These are phyloP conservation scores for Sapayoa aenigma DNA, from an alignment of 2,113 vertebrate species.

Conservation along the genomic window DNA sequence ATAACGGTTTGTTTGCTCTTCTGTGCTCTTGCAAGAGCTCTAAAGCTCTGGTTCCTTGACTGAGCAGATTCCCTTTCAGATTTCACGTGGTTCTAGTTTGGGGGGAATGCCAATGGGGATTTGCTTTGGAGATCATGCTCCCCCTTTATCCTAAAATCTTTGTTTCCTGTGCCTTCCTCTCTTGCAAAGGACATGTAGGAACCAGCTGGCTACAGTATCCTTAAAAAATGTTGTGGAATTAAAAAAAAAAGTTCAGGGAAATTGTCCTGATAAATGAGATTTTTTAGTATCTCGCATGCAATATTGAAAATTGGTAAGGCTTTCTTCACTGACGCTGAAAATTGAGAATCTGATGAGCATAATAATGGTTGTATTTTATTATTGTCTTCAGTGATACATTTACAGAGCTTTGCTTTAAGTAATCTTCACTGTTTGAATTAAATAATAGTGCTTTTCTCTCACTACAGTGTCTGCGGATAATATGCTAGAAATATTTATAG, in stretches of 20 bases:
- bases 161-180: neutral
- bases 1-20: conserved; percentile 19
- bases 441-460: neutral
- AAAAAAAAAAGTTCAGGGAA: neutral
- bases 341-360: neutral
- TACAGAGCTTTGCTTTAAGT: neutral
- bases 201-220: neutral
- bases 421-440: neutral
- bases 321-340: neutral
- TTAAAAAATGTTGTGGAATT: neutral
- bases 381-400: neutral
- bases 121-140: neutral
- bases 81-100: neutral
- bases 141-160: conserved; percentile 25
- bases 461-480: neutral
- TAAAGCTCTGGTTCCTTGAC: neutral
- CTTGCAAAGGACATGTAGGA: neutral
- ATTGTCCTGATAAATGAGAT: neutral
- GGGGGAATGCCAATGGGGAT: neutral
- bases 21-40: neutral
- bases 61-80: neutral
- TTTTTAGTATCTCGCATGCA: neutral
- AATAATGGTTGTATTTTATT: neutral
- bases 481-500: neutral
- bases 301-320: neutral